Evolutionary conservation across 2,113 vertebrate species (phyloP).

Genomic region (Dissostichus mawsoni): DNA sequence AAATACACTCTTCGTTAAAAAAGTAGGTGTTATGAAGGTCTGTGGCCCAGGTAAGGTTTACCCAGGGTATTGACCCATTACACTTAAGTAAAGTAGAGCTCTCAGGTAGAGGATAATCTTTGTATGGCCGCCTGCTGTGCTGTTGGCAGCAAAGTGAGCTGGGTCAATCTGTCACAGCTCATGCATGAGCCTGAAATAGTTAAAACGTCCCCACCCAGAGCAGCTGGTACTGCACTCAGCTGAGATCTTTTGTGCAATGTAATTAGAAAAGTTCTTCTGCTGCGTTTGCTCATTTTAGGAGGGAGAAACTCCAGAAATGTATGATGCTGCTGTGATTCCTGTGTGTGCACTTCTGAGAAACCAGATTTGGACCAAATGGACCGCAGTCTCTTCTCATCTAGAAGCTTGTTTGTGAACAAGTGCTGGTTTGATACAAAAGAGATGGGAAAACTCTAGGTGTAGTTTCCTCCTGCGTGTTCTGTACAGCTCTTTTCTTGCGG

Average conservation of each 20-base stretch:
- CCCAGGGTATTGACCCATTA: neutral
- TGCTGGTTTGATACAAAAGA: conserved; percentile 28
- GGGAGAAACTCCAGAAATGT: conserved; percentile 5
- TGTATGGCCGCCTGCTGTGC: conserved; percentile 11
- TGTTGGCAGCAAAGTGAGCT: conserved; percentile 32
- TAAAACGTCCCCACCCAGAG: neutral
- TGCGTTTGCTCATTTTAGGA: conserved; percentile 14
- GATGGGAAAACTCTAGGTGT: conserved; percentile 19
- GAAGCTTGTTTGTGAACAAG: neutral
- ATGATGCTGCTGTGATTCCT: neutral
- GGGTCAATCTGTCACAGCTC: conserved; percentile 42
- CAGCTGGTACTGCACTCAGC: conserved; percentile 14
- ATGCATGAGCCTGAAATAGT: conserved; percentile 27
- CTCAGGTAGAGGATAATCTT: neutral
- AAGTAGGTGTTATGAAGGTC: neutral
- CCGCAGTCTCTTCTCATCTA: neutral
- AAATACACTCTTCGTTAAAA: neutral
- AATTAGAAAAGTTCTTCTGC: conserved; percentile 20
- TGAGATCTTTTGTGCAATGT: conserved; percentile 8
- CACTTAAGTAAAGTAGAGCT: conserved; percentile 3
- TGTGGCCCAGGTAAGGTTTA: neutral
- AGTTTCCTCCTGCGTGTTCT: conserved; percentile 9
- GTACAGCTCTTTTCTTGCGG: neutral
- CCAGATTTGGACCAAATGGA: conserved; percentile 14
- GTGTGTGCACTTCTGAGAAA: conserved; percentile 1